Evolutionary conservation across 2,888 invertebrate genomes (phyloP).

Genomic region (Busseola fusca): DNA sequence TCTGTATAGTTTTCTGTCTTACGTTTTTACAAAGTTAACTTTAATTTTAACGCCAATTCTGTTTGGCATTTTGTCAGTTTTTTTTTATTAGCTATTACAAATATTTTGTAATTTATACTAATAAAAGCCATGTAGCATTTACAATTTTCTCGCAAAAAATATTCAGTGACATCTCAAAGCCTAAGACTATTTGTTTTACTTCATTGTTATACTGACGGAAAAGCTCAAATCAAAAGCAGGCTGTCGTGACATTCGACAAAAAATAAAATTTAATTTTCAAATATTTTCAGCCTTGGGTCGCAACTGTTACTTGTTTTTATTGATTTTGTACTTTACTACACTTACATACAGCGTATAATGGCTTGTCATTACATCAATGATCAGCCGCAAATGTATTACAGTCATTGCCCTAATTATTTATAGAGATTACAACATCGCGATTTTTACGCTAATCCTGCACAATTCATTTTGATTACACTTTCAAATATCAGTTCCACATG

Average conservation of each 20-base stretch:
- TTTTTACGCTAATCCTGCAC: conserved; percentile 42
- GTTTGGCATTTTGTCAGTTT: conserved; percentile 7
- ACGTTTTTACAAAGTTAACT: background rate
- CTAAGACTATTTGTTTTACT: conserved; percentile 28
- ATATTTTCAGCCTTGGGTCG: conserved; percentile 35
- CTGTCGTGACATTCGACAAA: conserved; percentile 35
- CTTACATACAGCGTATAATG: conserved; percentile 35
- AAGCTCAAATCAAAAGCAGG: conserved; percentile 46
- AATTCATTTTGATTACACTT: conserved; percentile 33
- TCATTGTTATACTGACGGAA: conserved; percentile 41
- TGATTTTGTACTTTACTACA: conserved; percentile 37
- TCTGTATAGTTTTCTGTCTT: background rate
- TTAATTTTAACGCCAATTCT: background rate
- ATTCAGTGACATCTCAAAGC: conserved; percentile 22
- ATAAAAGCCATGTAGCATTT: background rate
- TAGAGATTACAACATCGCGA: conserved; percentile 49
- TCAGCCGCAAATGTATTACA: conserved; percentile 46
- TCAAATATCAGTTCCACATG: background rate
- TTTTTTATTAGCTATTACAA: background rate
- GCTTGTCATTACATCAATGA: conserved; percentile 36
- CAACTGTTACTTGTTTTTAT: conserved; percentile 20
- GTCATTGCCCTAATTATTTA: conserved; percentile 62
- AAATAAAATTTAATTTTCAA: conserved; percentile 23
- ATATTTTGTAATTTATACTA: background rate
- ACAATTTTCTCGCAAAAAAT: background rate